These are phyloP conservation scores for Selenia dentaria DNA, from an alignment of 2,888 invertebrate genomes.

Conservation along the genomic window DNA sequence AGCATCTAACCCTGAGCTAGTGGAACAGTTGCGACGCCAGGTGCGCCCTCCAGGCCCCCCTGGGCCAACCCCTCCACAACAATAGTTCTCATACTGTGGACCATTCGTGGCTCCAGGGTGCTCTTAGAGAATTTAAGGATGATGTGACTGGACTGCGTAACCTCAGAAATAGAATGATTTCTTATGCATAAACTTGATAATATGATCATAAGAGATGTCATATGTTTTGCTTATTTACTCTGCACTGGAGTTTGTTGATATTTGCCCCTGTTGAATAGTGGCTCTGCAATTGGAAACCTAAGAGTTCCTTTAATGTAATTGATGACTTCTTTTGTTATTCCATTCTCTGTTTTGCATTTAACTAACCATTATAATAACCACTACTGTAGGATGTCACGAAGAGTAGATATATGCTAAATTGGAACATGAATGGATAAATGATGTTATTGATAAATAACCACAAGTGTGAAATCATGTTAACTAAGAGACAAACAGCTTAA, in stretches of 20 bases:
- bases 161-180: background rate
- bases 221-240: constrained; percentile 10
- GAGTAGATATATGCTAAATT: too few relatives aligned
- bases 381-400: too few relatives aligned
- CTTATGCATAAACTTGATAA: constrained; percentile 13
- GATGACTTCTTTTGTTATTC: background rate
- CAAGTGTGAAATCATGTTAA: constrained; percentile 36
- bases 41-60: constrained; percentile 65
- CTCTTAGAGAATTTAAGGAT: background rate
- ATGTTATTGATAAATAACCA: background rate
- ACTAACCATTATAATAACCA: too few relatives aligned
- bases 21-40: constrained; percentile 91
- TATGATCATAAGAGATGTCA: constrained; percentile 11
- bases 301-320: background rate
- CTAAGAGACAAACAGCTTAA: constrained; percentile 32
- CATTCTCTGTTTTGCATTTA: background rate
- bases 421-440: too few relatives aligned
- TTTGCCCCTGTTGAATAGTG: background rate
- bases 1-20: constrained; percentile 91
- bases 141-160: constrained; percentile 1
- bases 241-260: background rate
- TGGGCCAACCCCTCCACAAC: constrained; percentile 47
- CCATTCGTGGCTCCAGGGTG: background rate
- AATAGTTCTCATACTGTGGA: constrained; percentile 34
- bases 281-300: background rate